Evolutionary conservation across 1,140 invertebrate species (phyloP).

Genomic region (Leptinotarsa lineolata): DNA sequence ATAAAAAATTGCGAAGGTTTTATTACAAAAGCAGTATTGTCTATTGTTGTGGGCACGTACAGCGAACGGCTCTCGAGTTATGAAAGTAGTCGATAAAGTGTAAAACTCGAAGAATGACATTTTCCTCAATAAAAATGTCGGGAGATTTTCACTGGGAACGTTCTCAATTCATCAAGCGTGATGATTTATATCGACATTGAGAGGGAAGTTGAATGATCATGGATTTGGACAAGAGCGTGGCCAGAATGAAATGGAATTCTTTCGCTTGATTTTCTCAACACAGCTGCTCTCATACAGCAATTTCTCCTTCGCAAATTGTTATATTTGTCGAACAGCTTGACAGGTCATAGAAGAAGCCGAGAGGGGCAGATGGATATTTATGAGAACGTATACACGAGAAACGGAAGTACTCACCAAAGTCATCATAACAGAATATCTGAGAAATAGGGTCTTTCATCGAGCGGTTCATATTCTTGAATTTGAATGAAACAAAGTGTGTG

Average conservation of each 20-base stretch:
- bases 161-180: conserved; percentile 9
- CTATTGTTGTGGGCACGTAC: conserved; percentile 19
- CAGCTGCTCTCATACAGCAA: too few species aligned
- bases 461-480: too few species aligned
- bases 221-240: neutral
- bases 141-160: neutral
- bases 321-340: too few species aligned
- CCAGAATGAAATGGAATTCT: neutral
- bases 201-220: conserved; percentile 1
- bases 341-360: too few species aligned
- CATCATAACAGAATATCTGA: too few species aligned
- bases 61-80: conserved; percentile 14
- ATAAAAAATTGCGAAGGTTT: neutral
- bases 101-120: conserved; percentile 15
- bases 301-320: too few species aligned
- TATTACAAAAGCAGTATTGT: conserved; percentile 12
- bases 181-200: conserved; percentile 7
- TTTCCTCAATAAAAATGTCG: conserved; percentile 10
- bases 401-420: too few species aligned
- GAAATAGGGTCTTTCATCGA: too few species aligned
- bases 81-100: conserved; percentile 20
- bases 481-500: too few species aligned
- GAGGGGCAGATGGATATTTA: too few species aligned
- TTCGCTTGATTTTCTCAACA: too few species aligned
- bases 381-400: too few species aligned